Conservation (phyloP, 2,113 vertebrate genomes). For the Sporophila hypoxantha region DNA sequence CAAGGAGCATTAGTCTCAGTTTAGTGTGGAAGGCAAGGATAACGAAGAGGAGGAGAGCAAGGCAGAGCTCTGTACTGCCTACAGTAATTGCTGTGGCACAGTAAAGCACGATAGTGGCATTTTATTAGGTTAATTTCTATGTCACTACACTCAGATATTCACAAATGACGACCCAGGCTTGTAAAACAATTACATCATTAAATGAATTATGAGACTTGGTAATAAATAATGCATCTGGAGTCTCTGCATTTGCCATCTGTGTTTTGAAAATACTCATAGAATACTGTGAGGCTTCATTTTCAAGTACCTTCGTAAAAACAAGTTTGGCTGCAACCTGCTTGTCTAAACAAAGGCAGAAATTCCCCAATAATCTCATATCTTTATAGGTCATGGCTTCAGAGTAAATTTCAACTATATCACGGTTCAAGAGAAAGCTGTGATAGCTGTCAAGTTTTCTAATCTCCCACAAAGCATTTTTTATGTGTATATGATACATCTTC, state of each 20-base stretch:
- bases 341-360: neutral
- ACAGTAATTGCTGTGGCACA: neutral
- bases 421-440: neutral
- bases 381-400: neutral
- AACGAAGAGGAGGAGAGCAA: neutral
- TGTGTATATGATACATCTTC: neutral
- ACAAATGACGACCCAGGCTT: neutral
- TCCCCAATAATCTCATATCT: neutral
- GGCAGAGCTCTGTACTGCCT: neutral
- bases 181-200: slow-evolving; percentile 35
- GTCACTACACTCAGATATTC: neutral
- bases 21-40: neutral
- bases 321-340: neutral
- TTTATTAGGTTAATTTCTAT: slow-evolving; percentile 13
- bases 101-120: neutral
- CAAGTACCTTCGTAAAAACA: accelerated
- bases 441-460: neutral
- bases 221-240: slow-evolving; percentile 12
- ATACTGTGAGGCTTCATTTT: neutral
- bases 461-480: neutral
- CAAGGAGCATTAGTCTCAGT: neutral
- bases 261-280: neutral
- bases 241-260: neutral
- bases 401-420: neutral
- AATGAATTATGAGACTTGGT: neutral